A percentile compares a stretch with the other conserved stretches of the same genome.
phyloP scores from a whole-genome alignment of 2,888 invertebrate genomes.

The Polydrusus tereticollis region DNA sequence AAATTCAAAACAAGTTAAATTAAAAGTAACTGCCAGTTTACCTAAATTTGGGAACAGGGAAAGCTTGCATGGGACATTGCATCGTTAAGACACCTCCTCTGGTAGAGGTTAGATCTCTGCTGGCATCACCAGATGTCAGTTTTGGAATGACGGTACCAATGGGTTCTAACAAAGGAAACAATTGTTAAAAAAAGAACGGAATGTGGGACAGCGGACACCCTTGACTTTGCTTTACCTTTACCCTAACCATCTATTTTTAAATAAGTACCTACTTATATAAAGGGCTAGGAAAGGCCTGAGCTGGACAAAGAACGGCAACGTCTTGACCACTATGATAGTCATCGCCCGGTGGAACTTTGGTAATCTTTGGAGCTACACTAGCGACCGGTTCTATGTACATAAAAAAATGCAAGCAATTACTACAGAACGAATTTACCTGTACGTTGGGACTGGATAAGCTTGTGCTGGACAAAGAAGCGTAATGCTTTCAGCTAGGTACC shows the following conservation, averaged over 20 bases:
- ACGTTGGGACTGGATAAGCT: conserved; percentile 74
- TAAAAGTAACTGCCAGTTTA: conserved; percentile 16
- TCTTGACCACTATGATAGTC: conserved; percentile 25
- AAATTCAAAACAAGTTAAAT: conserved; percentile 48
- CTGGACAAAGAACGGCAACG: conserved; percentile 72
- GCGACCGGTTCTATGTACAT: conserved; percentile 67
- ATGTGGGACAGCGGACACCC: conserved; percentile 14
- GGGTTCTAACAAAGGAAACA: conserved; percentile 72
- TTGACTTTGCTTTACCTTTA: too few relatives aligned
- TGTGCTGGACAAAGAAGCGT: conserved; percentile 74
- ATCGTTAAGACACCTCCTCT: conserved; percentile 68
- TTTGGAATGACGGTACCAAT: conserved; percentile 83
- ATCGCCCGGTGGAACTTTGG: conserved; percentile 42
- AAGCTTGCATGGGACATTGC: conserved; percentile 68
- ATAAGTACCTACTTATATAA: conserved; percentile 58
- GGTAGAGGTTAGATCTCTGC: conserved; percentile 56
- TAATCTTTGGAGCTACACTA: conserved; percentile 64
- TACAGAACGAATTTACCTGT: conserved; percentile 59
- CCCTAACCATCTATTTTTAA: too few relatives aligned
- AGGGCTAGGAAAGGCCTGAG: conserved; percentile 79
- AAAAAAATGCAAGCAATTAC: not conserved
- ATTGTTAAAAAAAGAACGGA: not conserved
- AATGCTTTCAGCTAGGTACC: conserved; percentile 62
- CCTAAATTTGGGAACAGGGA: conserved; percentile 48
- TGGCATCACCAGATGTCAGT: conserved; percentile 64